Conservation (phyloP, 2,888 invertebrate genomes). For the Lissocephala sabroskyi region DNA sequence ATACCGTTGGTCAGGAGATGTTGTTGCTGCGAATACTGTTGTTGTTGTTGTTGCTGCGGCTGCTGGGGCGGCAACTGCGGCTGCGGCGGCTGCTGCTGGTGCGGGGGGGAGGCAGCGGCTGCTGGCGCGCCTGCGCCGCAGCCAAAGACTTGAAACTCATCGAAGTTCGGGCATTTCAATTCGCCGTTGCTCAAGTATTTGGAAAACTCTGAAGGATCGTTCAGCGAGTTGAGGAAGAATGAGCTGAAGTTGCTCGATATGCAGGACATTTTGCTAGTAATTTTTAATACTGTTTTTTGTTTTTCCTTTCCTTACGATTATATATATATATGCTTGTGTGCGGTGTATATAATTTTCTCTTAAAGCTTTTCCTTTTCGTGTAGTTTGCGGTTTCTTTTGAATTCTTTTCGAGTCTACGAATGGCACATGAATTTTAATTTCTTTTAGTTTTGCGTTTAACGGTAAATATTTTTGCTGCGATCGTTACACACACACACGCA, state of each 20-base stretch:
- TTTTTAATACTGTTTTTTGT: slow-evolving; percentile 14
- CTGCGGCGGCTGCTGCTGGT: slow-evolving; percentile 23
- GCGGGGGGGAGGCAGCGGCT: slow-evolving; percentile 29
- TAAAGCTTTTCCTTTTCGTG: slow-evolving; percentile 48
- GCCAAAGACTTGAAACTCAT: slow-evolving; percentile 70
- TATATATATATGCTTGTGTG: slow-evolving; percentile 10
- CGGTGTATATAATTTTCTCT: slow-evolving; percentile 20
- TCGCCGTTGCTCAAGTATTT: slow-evolving; percentile 72
- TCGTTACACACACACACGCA: neutral
- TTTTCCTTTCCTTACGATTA: slow-evolving; percentile 2
- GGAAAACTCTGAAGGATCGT: slow-evolving; percentile 72
- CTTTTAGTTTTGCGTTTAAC: slow-evolving; percentile 18
- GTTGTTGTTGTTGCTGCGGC: slow-evolving; percentile 19
- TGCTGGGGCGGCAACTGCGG: slow-evolving; percentile 36
- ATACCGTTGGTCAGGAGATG: slow-evolving; percentile 8
- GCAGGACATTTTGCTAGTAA: slow-evolving; percentile 68
- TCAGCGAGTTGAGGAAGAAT: slow-evolving; percentile 71
- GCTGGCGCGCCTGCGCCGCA: slow-evolving; percentile 32
- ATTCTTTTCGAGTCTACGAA: neutral
- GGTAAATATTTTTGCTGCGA: slow-evolving; percentile 32
- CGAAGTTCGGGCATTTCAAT: slow-evolving; percentile 69
- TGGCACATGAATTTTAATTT: slow-evolving; percentile 12
- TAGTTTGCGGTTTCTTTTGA: slow-evolving; percentile 7
- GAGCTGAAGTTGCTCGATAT: slow-evolving; percentile 73
- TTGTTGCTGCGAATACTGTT: slow-evolving; percentile 10